These are phyloP conservation scores for Microcebus ravelobensis DNA, from an alignment of 2,113 vertebrate genomes.

Conservation along the genomic window DNA sequence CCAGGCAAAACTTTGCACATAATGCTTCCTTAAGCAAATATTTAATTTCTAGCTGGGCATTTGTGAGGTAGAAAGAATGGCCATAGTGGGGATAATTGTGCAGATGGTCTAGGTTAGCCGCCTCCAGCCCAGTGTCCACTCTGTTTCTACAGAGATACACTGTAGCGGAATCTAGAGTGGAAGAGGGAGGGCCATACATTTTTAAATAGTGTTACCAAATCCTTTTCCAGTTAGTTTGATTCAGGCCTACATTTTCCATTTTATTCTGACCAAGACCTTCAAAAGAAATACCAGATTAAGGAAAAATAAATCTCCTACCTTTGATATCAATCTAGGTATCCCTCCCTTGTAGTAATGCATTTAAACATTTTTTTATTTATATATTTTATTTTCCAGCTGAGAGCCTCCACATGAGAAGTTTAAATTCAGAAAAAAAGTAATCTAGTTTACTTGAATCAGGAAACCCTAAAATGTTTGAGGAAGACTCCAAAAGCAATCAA, in stretches of 20 bases:
- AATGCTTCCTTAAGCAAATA: background rate
- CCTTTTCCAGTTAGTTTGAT: background rate
- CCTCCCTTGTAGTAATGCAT: background rate
- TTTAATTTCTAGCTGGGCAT: background rate
- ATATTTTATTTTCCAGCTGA: slow-evolving; percentile 14
- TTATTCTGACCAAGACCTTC: background rate
- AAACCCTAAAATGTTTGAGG: background rate
- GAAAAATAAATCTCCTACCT: background rate
- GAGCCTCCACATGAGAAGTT: background rate
- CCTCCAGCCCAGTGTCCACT: background rate
- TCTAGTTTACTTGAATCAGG: background rate
- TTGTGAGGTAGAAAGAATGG: background rate
- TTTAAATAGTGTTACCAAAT: background rate
- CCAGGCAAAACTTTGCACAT: background rate
- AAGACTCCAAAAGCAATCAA: no score
- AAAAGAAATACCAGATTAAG: background rate
- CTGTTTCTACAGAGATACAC: background rate
- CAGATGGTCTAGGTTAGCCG: background rate
- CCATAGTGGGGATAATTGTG: background rate
- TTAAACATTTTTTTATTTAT: background rate
- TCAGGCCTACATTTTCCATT: slow-evolving; percentile 1
- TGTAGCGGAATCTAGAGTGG: background rate
- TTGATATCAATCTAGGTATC: background rate
- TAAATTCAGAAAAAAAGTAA: background rate
- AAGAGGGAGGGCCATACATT: background rate